Evolutionary conservation across 37 sponge, comb jelly and placozoan species (phyloP), one percentile per base, ranked within the genome.

Genomic region (Ephydatia muelleri): DNA sequence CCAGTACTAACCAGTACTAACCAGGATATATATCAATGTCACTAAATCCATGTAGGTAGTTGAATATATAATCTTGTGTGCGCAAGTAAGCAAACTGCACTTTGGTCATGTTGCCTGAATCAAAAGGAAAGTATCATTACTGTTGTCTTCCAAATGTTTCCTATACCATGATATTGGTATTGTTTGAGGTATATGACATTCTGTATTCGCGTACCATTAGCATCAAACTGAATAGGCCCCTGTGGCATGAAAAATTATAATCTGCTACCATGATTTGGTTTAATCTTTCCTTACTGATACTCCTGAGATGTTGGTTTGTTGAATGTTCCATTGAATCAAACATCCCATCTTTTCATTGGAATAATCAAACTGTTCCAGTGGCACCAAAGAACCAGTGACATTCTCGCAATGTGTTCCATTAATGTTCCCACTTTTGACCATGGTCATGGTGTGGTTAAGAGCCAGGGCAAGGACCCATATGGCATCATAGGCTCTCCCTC

Each of bases 391-490:
- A 5, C 35, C 33, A 35, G 34, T 22, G 26, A 21, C 13, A 19
- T 40, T 43, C 11, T 26, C 37, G 73, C 75, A 68, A 72, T 73
- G 57, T 33, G 71, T 78, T 35, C 43, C 35, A 12, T 28, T 22
- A 38, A 31, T 35, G 11, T 38, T 31, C 11, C 48, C 77, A 36
- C 23, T 31, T 22, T 6, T 11, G 11, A 70, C 47, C 79, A 78
- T 71, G 0, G 36, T 40, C 22, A 21, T n/a, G 16, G 64, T 74
- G 28, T 30, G 43, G 72, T 87, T 78, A 29, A 87, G 68, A 38
- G 76, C 87, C 19, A 81, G 48, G 26, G 87, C 87, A n/a, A 87
- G n/a, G 16, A 81, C 35, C 87, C 87, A 87, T 21, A 78, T 37
- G 2, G 81, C 81, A 73, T 87, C 87, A 36, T 81, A 87, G 11